Percentiles rank a stretch among this genome's conserved stretches.
Conservation (phyloP, 2,888 invertebrate genomes). For the Clostera curtula region DNA sequence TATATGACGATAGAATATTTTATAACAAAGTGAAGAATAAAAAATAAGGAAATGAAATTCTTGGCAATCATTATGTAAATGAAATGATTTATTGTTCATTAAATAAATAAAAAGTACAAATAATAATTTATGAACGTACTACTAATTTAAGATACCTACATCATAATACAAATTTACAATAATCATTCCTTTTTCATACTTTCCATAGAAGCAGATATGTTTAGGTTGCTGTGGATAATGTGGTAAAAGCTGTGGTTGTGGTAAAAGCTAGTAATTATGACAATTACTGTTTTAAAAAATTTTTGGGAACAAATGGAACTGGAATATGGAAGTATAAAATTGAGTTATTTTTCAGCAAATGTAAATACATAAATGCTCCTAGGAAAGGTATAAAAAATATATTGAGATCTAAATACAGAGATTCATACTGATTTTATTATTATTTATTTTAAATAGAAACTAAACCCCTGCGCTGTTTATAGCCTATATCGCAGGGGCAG, state of each 20-base stretch:
- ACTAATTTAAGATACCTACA: slow-evolving; percentile 26
- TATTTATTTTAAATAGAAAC: no score
- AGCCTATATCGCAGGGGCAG: no score
- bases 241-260: slow-evolving; percentile 26
- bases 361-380: slow-evolving; percentile 52
- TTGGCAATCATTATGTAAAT: slow-evolving; percentile 35
- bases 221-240: slow-evolving; percentile 49
- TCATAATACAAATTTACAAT: slow-evolving; percentile 29
- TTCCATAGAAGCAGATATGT: slow-evolving; percentile 70
- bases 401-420: slow-evolving; percentile 39
- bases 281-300: slow-evolving; percentile 7
- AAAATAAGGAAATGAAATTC: slow-evolving; percentile 36
- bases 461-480: no score
- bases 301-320: slow-evolving; percentile 3
- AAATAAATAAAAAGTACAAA: slow-evolving; percentile 36
- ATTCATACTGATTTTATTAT: slow-evolving; percentile 25
- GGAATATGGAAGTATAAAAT: no score
- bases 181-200: slow-evolving; percentile 27
- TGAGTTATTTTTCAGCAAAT: slow-evolving; percentile 1
- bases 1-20: no score
- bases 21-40: slow-evolving; percentile 12
- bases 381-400: slow-evolving; percentile 40
- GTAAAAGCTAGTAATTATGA: slow-evolving; percentile 20
- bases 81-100: slow-evolving; percentile 39
- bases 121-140: slow-evolving; percentile 25